A percentile compares a stretch with the other conserved stretches of the same genome.
These are phyloP conservation scores for Drosophila suboccidentalis DNA, from an alignment of 2,888 invertebrate genomes.

Conservation along the genomic window DNA sequence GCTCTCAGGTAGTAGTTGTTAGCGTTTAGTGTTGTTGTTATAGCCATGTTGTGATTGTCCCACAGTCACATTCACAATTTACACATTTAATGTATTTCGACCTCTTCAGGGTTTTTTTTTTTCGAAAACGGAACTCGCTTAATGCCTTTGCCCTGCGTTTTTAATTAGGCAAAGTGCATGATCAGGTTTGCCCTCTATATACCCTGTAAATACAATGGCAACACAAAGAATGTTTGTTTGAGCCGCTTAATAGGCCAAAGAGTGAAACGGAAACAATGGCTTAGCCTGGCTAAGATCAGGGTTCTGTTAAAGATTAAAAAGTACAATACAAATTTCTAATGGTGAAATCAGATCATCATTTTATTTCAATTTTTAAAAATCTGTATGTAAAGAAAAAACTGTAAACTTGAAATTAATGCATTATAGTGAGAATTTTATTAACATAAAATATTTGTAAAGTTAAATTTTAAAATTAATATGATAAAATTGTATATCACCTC, in stretches of 20 bases:
- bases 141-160: conserved; percentile 57
- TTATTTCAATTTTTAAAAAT: no score
- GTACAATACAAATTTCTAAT: neutral
- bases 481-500: no score
- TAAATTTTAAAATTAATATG: no score
- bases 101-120: conserved; percentile 13
- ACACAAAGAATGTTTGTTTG: conserved; percentile 2
- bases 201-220: conserved; percentile 7
- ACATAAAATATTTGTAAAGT: no score
- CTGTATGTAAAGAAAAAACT: no score
- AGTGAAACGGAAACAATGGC: neutral
- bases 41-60: conserved; percentile 60
- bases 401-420: no score
- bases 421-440: no score
- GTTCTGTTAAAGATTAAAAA: neutral
- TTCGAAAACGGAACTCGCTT: conserved; percentile 33
- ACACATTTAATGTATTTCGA: conserved; percentile 26
- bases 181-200: neutral
- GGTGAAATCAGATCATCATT: neutral
- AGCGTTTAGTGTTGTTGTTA: conserved; percentile 33
- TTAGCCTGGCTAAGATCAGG: neutral
- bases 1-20: conserved; percentile 62
- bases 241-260: neutral
- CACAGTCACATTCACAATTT: conserved; percentile 41
- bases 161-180: conserved; percentile 71